phyloP scores from a whole-genome alignment of 2,888 invertebrate species.

The Hesperia comma region DNA sequence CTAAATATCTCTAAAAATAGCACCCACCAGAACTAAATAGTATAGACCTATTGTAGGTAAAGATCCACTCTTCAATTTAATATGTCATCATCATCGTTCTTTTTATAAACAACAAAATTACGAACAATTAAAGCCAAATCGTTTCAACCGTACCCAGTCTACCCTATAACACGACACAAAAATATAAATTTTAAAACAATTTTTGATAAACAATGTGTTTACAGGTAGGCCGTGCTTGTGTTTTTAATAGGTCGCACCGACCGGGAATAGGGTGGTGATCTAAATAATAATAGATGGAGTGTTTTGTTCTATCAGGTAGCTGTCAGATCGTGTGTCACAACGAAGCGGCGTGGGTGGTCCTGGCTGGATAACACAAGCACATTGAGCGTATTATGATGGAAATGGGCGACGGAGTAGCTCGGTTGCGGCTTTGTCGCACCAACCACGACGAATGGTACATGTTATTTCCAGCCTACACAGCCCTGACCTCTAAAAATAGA shows the following conservation, averaged over 20 bases:
- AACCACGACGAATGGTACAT: slow-evolving; percentile 72
- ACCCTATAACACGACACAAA: no score
- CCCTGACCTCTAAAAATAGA: slow-evolving; percentile 44
- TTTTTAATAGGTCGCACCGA: slow-evolving; percentile 1
- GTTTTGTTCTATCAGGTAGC: slow-evolving; percentile 76
- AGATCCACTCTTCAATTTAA: no score
- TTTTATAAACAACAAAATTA: no score
- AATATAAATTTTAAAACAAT: no score
- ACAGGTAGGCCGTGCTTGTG: slow-evolving; percentile 24
- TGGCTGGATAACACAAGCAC: slow-evolving; percentile 75
- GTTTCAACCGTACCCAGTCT: no score
- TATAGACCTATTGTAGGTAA: no score
- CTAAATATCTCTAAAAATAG: no score
- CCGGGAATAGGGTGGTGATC: slow-evolving; percentile 49
- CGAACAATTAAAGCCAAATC: no score
- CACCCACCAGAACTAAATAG: no score
- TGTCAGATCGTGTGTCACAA: slow-evolving; percentile 72
- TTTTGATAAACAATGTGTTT: slow-evolving; percentile 19
- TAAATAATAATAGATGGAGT: slow-evolving; percentile 66
- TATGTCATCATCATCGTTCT: no score
- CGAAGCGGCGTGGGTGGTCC: slow-evolving; percentile 73
- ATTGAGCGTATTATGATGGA: slow-evolving; percentile 80
- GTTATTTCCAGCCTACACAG: slow-evolving; percentile 45
- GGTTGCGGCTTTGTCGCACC: slow-evolving; percentile 64
- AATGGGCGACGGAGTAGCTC: slow-evolving; percentile 68